Evolutionary conservation across 2,113 vertebrate genomes (phyloP).

Genomic region (Potamarius usumacintae): DNA sequence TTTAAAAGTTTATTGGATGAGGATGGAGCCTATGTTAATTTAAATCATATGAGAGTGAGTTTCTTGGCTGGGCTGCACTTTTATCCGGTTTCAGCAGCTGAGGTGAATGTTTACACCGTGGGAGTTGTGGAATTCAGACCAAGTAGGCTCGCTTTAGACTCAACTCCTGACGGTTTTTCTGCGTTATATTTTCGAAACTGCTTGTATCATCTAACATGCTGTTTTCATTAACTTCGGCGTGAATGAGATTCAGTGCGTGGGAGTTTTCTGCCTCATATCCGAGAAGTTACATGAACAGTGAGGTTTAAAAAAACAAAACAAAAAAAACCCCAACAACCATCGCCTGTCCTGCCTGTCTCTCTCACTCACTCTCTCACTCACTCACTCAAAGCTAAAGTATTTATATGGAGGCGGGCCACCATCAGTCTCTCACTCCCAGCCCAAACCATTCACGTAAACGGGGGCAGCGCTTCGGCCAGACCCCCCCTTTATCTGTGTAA

Average conservation of each 20-base stretch:
- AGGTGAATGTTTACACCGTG: conserved; percentile 29
- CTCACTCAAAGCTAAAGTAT: conserved; percentile 78
- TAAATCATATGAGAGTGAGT: conserved; percentile 24
- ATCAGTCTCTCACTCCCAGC: conserved; percentile 72
- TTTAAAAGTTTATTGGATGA: background rate
- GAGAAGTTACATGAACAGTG: conserved; percentile 74
- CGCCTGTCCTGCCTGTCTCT: background rate
- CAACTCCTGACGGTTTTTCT: background rate
- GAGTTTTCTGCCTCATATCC: conserved; percentile 65
- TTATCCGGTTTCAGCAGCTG: conserved; percentile 27
- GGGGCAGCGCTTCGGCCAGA: conserved; percentile 56
- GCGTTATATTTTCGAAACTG: conserved; percentile 5
- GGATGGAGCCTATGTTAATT: conserved; percentile 4
- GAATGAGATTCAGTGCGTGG: conserved; percentile 50
- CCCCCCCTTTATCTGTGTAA: conserved; percentile 49
- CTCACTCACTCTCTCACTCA: conserved; percentile 66
- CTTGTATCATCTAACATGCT: conserved; percentile 9
- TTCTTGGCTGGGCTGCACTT: background rate
- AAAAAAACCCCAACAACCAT: background rate
- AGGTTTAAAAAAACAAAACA: conserved; percentile 58
- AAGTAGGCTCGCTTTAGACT: conserved; percentile 1
- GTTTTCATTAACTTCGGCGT: conserved; percentile 35
- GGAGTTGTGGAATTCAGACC: conserved; percentile 19
- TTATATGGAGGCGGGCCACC: conserved; percentile 77
- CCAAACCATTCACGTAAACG: conserved; percentile 70